Percentiles rank a stretch among this genome's conserved stretches.
Evolutionary conservation across 2,888 invertebrate genomes (phyloP).

Genomic region (Mesorhabditis belari): DNA sequence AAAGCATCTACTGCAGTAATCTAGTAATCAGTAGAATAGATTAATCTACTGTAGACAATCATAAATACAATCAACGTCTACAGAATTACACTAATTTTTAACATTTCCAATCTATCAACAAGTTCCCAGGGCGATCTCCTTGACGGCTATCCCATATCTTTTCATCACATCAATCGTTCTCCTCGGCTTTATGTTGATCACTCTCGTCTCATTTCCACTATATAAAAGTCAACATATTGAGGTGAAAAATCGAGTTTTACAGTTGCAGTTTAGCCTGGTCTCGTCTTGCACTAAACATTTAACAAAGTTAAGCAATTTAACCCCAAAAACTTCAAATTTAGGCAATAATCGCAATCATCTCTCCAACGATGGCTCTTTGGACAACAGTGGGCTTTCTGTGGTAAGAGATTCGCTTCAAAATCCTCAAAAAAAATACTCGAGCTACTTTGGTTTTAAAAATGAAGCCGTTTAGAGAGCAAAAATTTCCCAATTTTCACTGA

Average conservation of each 20-base stretch:
- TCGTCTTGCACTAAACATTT: background rate
- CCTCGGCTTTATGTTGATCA: constrained; percentile 42
- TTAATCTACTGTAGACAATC: no score
- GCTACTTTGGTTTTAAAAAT: background rate
- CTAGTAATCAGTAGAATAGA: no score
- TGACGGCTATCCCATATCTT: constrained; percentile 42
- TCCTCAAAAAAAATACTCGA: background rate
- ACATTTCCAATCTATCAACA: no score
- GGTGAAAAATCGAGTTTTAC: constrained; percentile 10
- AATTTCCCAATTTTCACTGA: background rate
- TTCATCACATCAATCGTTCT: constrained; percentile 40
- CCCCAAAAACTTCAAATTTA: constrained; percentile 6
- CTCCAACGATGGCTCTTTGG: constrained; percentile 47
- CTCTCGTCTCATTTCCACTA: constrained; percentile 37
- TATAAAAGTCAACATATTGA: constrained; percentile 46
- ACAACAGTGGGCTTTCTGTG: constrained; percentile 45
- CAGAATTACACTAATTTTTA: background rate
- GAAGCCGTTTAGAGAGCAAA: background rate
- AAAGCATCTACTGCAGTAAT: background rate
- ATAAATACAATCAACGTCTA: background rate
- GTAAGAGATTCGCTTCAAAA: constrained; percentile 1
- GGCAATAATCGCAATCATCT: constrained; percentile 46
- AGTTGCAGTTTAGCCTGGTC: background rate
- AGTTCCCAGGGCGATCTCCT: constrained; percentile 31
- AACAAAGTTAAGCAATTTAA: no score